Evolutionary conservation across 2,888 invertebrate genomes (phyloP).

Genomic region (Drosophila tanythrix): DNA sequence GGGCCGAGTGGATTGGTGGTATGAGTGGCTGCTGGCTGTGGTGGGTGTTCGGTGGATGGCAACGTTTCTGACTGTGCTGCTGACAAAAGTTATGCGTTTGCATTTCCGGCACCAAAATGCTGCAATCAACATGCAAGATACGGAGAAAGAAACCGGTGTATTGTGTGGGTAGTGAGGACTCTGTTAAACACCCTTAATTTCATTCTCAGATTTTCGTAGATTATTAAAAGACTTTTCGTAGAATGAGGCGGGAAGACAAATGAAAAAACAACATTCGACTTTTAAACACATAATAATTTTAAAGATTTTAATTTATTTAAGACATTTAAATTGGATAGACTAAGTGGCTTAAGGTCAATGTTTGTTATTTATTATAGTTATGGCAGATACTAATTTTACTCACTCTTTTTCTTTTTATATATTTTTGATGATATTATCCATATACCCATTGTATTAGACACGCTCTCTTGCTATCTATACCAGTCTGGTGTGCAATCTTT

Average conservation of each 20-base stretch:
- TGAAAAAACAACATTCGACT: background rate
- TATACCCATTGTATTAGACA: conserved; percentile 8
- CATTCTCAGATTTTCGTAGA: background rate
- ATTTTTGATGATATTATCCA: background rate
- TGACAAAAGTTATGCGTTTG: conserved; percentile 75
- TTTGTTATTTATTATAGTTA: background rate
- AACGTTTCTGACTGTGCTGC: conserved; percentile 42
- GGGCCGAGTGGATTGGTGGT: conserved; percentile 4
- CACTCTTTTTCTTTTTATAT: background rate
- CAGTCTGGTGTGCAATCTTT: conserved; percentile 38
- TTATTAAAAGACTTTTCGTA: background rate
- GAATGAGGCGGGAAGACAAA: background rate
- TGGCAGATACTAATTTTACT: background rate
- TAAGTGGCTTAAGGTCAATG: background rate
- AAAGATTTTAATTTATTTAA: background rate
- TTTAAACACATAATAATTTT: background rate
- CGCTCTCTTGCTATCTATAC: conserved; percentile 16
- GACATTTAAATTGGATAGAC: no score
- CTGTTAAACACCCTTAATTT: background rate
- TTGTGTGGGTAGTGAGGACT: background rate
- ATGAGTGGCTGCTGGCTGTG: background rate
- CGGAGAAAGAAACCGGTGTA: background rate
- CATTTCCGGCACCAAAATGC: conserved; percentile 67
- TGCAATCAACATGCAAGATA: conserved; percentile 40
- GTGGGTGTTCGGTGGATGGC: background rate